Conservation (phyloP, 2,113 vertebrate species). For the Neodontobutis hainanensis region DNA sequence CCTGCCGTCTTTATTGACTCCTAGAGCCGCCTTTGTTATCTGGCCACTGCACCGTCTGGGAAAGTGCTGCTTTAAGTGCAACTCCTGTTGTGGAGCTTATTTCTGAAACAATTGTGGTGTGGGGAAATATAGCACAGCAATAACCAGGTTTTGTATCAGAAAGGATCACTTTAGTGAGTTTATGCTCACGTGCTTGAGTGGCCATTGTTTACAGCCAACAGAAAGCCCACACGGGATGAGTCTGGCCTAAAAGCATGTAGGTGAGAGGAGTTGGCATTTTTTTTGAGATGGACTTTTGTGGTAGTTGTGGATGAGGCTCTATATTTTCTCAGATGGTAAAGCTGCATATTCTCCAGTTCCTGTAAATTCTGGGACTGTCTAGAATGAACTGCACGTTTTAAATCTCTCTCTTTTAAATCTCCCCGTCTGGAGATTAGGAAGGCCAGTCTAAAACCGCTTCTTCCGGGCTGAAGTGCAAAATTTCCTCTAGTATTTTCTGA, state of each 20-base stretch:
- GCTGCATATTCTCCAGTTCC: no score
- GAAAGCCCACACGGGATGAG: background rate
- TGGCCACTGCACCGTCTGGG: constrained; percentile 48
- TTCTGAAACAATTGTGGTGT: constrained; percentile 28
- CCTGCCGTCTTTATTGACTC: constrained; percentile 52
- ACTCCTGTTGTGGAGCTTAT: constrained; percentile 43
- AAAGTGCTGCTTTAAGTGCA: constrained; percentile 57
- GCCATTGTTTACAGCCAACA: constrained; percentile 28
- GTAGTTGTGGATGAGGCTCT: no score
- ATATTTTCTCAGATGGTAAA: no score
- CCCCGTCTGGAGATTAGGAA: no score
- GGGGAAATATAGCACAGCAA: background rate
- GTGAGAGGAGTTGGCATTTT: no score
- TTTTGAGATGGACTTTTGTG: no score
- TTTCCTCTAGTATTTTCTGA: no score
- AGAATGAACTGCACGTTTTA: no score
- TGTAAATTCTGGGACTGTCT: no score
- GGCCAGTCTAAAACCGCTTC: no score
- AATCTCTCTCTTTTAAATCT: no score
- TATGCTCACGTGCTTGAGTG: constrained; percentile 1
- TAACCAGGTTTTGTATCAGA: constrained; percentile 5
- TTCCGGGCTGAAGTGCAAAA: no score
- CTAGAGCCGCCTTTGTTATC: constrained; percentile 48
- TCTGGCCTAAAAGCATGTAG: background rate
- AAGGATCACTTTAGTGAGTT: constrained; percentile 23